Conservation (phyloP, 2,113 vertebrate species). For the Aleadryas rufinucha region DNA sequence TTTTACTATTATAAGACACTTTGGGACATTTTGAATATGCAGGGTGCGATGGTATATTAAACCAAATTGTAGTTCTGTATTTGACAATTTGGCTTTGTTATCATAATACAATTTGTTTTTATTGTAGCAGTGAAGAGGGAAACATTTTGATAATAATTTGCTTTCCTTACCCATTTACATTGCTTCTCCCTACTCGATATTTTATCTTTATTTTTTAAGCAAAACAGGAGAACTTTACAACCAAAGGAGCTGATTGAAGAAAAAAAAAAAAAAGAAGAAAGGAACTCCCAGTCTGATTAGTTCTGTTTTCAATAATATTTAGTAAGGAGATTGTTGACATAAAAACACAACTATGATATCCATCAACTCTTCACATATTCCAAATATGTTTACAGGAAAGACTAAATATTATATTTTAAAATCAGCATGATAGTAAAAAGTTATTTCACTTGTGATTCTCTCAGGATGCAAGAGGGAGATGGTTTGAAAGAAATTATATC, state of each 20-base stretch:
- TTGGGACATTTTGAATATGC: conserved; percentile 17
- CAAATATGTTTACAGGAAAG: not conserved
- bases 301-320: not conserved
- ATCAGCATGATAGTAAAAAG: not conserved
- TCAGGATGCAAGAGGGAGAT: not conserved
- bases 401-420: not conserved
- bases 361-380: not conserved
- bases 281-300: not conserved
- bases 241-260: not conserved
- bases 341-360: not conserved
- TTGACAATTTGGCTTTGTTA: conserved; percentile 45
- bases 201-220: conserved; percentile 14
- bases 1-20: not conserved
- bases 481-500: not conserved
- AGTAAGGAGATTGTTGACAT: not conserved
- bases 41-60: conserved; percentile 5
- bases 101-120: conserved; percentile 36
- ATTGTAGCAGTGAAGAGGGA: conserved; percentile 8
- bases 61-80: conserved; percentile 14
- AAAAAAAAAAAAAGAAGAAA: not conserved
- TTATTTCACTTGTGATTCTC: not conserved
- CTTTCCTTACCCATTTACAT: conserved; percentile 36
- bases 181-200: not conserved
- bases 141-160: conserved; percentile 45
- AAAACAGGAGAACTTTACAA: not conserved